Evolutionary conservation across 2,113 vertebrate species (phyloP), one percentile per base, ranked within the genome.

Genomic region (Jaculus jaculus): DNA sequence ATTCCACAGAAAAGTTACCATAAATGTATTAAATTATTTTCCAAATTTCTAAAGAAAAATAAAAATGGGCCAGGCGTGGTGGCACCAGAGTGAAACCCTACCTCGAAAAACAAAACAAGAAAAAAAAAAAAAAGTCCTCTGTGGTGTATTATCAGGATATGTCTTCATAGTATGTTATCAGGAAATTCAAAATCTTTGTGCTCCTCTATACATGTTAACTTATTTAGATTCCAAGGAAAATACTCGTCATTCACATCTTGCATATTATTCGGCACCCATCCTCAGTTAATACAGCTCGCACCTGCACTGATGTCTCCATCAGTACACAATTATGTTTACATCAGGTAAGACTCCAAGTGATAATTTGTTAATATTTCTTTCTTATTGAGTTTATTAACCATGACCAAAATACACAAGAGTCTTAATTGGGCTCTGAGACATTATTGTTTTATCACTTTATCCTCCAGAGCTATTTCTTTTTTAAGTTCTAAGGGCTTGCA

Each of bases 121-220:
- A n/a, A n/a, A n/a, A n/a, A n/a, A n/a, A n/a, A n/a, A n/a, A n/a
- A n/a, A n/a, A n/a, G 84, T 34, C 72, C 28, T n/a, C 47, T 17
- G n/a, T n/a, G 81, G 61, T 69, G 9, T 5, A 47, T 9, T 61
- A 78, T n/a, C 12, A 30, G 32, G 1, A 68, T 34, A 47, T 47
- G 42, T 69, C 11, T 4, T 23, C 51, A 18, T 1, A 75, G 5
- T 18, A 58, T 47, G 72, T 34, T 80, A 9, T 83, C 71, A 84
- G 28, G n/a, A 63, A 75, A 32, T 66, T 87, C 34, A 94, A 88
- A 88, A 37, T 39, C 7, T 81, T 30, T n/a, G 21, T 93, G 39
- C 54, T 89, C 85, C 72, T 91, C 61, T 79, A 82, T 60, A 54
- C 86, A 79, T 78, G 65, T 73, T 73, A 86, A 73, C 26, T 84